Evolutionary conservation across 2,797 vertebrate genomes (phyloP).

Genomic region (Lagodon rhomboides): DNA sequence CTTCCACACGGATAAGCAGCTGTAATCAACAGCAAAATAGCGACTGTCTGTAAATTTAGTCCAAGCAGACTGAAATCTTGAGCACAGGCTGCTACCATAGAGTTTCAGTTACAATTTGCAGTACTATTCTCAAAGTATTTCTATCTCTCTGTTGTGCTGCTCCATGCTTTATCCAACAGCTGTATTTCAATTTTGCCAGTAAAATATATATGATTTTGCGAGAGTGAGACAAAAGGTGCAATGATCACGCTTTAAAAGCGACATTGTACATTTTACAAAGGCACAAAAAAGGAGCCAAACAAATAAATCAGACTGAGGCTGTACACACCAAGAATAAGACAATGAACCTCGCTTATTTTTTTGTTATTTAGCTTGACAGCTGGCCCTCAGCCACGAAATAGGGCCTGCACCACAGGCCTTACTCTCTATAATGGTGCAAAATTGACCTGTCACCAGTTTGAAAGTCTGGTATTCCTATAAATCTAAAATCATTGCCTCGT

Average conservation of each 20-base stretch:
- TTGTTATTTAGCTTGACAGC: slow-evolving; percentile 74
- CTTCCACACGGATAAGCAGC: slow-evolving; percentile 76
- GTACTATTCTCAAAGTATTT: slow-evolving; percentile 4
- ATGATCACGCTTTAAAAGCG: slow-evolving; percentile 14
- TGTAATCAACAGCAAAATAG: slow-evolving; percentile 62
- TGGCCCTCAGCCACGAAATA: slow-evolving; percentile 62
- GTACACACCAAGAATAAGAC: slow-evolving; percentile 47
- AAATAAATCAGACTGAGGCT: slow-evolving; percentile 25
- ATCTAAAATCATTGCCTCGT: slow-evolving; percentile 78
- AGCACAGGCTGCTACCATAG: slow-evolving; percentile 1
- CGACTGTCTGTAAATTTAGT: slow-evolving; percentile 60
- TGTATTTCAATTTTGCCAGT: slow-evolving; percentile 17
- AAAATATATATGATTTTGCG: slow-evolving; percentile 19
- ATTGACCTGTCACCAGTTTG: slow-evolving; percentile 82
- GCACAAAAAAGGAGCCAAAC: slow-evolving; percentile 16
- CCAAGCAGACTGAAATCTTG: slow-evolving; percentile 39
- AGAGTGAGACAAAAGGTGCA: slow-evolving; percentile 1
- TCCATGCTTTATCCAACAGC: not conserved
- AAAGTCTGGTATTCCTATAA: slow-evolving; percentile 78
- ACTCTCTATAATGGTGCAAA: slow-evolving; percentile 75
- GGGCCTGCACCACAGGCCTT: slow-evolving; percentile 50
- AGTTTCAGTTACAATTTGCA: slow-evolving; percentile 20
- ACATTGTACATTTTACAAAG: slow-evolving; percentile 11
- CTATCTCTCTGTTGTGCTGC: slow-evolving; percentile 1
- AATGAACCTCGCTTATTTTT: slow-evolving; percentile 63